Evolutionary conservation across 2,888 invertebrate species (phyloP).

Genomic region (Chloroclystis v-ata): DNA sequence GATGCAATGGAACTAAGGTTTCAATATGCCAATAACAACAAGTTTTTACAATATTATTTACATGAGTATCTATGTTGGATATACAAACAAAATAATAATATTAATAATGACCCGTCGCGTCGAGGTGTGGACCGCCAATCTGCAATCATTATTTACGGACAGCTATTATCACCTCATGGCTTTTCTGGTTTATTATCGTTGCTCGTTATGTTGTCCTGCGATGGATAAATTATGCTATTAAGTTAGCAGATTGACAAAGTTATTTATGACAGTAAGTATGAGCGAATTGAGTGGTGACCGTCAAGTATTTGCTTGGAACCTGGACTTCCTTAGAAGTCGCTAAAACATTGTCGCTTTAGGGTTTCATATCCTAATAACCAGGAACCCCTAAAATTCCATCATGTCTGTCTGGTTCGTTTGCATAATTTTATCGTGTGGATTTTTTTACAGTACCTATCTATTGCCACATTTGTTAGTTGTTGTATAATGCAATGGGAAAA

Average conservation of each 20-base stretch:
- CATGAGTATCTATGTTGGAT: no score
- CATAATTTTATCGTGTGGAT: no score
- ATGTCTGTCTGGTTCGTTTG: no score
- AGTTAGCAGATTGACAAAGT: slow-evolving; percentile 78
- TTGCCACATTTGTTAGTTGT: slow-evolving; percentile 39
- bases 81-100: no score
- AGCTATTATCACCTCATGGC: slow-evolving; percentile 77
- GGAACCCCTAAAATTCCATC: slow-evolving; percentile 40
- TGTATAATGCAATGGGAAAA: slow-evolving; percentile 24
- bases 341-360: no score
- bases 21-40: slow-evolving; percentile 26
- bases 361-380: slow-evolving; percentile 44
- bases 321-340: no score
- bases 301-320: slow-evolving; percentile 46
- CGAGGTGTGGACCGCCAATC: slow-evolving; percentile 70
- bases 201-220: slow-evolving; percentile 76
- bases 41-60: no score
- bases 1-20: slow-evolving; percentile 25
- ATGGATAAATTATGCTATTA: slow-evolving; percentile 77
- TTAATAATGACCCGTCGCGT: slow-evolving; percentile 52
- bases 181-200: slow-evolving; percentile 77
- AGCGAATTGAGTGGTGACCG: slow-evolving; percentile 62
- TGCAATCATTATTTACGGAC: slow-evolving; percentile 76
- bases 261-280: slow-evolving; percentile 75
- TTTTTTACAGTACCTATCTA: slow-evolving; percentile 39